Evolutionary conservation across 1,140 invertebrate genomes (phyloP).

Genomic region (Leptestheria dahalacensis): DNA sequence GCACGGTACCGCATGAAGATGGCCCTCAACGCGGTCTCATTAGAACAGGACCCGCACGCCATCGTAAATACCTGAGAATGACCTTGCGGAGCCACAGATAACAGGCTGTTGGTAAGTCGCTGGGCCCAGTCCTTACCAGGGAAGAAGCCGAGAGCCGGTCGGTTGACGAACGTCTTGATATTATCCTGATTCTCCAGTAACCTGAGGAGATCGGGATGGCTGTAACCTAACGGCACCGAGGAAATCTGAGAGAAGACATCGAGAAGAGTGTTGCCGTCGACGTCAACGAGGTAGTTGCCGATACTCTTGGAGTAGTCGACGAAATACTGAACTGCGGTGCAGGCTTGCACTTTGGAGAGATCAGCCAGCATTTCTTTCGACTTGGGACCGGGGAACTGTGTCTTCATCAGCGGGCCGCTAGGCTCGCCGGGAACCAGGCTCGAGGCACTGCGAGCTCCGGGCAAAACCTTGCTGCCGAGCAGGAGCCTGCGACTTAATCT

Average conservation of each 20-base stretch:
- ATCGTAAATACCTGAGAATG: constrained; percentile 56
- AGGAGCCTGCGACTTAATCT: not conserved
- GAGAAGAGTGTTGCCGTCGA: constrained; percentile 76
- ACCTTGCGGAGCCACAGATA: constrained; percentile 62
- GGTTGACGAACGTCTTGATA: constrained; percentile 70
- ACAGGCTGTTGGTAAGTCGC: constrained; percentile 52
- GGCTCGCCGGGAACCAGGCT: constrained; percentile 36
- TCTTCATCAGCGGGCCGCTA: constrained; percentile 40
- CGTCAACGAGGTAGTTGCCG: constrained; percentile 94
- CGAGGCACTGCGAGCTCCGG: not conserved
- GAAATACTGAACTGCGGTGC: constrained; percentile 73
- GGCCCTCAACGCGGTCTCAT: constrained; percentile 86
- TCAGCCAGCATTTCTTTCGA: constrained; percentile 41
- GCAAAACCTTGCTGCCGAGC: not conserved
- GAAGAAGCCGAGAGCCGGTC: constrained; percentile 82
- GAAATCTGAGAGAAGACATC: constrained; percentile 96
- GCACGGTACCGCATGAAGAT: constrained; percentile 59
- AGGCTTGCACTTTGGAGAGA: constrained; percentile 43
- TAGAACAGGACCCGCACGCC: constrained; percentile 92
- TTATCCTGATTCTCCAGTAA: constrained; percentile 58
- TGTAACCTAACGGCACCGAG: constrained; percentile 89
- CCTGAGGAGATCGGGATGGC: constrained; percentile 74
- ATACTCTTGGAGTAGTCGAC: constrained; percentile 86
- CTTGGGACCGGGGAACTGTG: constrained; percentile 52
- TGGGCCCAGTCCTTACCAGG: constrained; percentile 70